A percentile compares a stretch with the other conserved stretches of the same genome.
Conservation (phyloP, 2,113 vertebrate genomes). For the Elaphurus davidianus region DNA sequence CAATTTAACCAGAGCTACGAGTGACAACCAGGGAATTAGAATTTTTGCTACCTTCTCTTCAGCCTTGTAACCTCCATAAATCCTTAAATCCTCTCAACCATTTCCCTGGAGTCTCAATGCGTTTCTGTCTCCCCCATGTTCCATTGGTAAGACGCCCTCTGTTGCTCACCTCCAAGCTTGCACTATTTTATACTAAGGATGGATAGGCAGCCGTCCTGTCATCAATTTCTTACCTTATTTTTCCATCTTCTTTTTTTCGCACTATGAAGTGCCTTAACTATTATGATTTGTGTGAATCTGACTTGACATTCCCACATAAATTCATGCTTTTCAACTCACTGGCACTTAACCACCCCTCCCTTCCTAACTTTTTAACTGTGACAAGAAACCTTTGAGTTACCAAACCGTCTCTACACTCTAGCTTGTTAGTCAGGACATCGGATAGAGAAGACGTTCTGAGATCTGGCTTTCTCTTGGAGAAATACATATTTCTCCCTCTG, state of each 20-base stretch:
- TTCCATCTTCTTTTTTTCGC: slow-evolving; percentile 42
- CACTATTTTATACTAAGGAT: background rate
- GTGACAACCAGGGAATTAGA: background rate
- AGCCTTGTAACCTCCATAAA: background rate
- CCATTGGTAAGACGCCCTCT: background rate
- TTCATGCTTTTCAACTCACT: slow-evolving; percentile 40
- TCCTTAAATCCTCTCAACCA: background rate
- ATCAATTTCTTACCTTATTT: slow-evolving; percentile 11
- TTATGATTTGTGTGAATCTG: slow-evolving; percentile 38
- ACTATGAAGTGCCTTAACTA: background rate
- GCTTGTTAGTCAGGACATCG: background rate
- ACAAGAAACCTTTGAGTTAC: background rate
- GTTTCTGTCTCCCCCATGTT: background rate
- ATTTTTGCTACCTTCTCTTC: background rate
- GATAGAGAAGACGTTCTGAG: background rate
- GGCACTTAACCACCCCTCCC: background rate
- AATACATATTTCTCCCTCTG: background rate
- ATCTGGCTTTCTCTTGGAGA: background rate
- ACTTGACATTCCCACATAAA: slow-evolving; percentile 31
- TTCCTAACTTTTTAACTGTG: slow-evolving; percentile 19
- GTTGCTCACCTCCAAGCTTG: slow-evolving; percentile 6
- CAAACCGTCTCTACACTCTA: background rate
- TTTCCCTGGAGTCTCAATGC: background rate
- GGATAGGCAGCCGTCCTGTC: slow-evolving; percentile 9
- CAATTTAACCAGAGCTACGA: background rate